Base-by-base conservation (phyloP, 2,113 vertebrate genomes). In the Scomber japonicus region DNA sequence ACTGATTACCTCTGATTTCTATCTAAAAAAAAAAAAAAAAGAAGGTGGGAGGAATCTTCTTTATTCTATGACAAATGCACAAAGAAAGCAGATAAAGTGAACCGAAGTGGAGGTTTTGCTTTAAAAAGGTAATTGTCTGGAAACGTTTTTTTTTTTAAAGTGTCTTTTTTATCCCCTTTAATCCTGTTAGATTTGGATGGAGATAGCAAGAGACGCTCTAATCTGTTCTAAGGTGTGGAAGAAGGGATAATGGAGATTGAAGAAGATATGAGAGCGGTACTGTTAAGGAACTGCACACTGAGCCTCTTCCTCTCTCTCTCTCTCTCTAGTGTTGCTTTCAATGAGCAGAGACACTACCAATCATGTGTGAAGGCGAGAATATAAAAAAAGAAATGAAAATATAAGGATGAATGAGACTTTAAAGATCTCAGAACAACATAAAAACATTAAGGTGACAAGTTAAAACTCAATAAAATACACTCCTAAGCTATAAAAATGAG, bases 221-320 rank as follows among this genome's bases (percentile, higher is more conserved):
- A 94, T 94, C 89, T 91, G 81, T 71, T 85, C 81, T 10, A 91
- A 94, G 89, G 91, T 94, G 91, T 85, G 90, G 83, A 89, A 85
- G 86, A 82, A 68, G 63, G 86, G 88, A 92, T 93, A 85, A 93
- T 80, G 53, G 81, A 89, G 88, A 89, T 87, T 48, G 78, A 68
- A 45, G 68, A 11, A 74, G 89, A 93, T 91, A 87, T 1, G 35
- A 82, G 77, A 1, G 1, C 57, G 5, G 71, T 31, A 3, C 54
- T 14, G 72, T 82, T 61, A 70, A 71, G 40, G 59, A 86, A 70
- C 35, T 27, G 54, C 44, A 51, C 13, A 5, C 19, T 2, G 19
- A 2, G 60, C 31, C 8, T 54, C 57, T 75, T 24, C 31, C 6
- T 19, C 53, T 54, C 35, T 40, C 35, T 40, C 35, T 35, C 4